These are phyloP conservation scores for Eudyptes chrysolophus DNA, from an alignment of 2,113 vertebrate species.

Conservation along the genomic window DNA sequence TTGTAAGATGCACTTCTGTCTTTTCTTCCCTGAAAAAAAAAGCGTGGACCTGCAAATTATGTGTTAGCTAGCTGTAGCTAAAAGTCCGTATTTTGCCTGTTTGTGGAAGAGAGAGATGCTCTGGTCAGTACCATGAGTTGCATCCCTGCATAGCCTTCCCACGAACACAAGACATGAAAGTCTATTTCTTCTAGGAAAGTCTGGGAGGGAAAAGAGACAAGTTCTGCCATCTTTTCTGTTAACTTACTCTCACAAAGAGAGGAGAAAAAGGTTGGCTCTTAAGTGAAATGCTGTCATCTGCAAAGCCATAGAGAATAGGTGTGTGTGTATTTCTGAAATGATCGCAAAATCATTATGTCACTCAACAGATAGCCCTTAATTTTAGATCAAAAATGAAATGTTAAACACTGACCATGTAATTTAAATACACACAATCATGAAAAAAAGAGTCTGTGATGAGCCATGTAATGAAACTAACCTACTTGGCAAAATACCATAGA, in stretches of 20 bases:
- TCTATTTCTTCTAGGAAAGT: not conserved
- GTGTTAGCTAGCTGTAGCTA: not conserved
- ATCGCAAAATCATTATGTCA: not conserved
- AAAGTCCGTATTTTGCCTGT: not conserved
- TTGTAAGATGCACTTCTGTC: not conserved
- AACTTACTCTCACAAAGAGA: not conserved
- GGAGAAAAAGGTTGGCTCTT: not conserved
- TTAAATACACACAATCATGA: not conserved
- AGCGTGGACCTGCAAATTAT: not conserved
- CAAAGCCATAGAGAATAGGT: not conserved
- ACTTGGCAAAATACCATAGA: not conserved
- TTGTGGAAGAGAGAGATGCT: not conserved
- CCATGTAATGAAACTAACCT: not conserved
- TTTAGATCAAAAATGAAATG: not conserved
- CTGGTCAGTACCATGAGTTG: not conserved
- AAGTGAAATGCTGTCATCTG: not conserved
- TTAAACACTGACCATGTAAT: not conserved
- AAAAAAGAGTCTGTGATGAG: not conserved
- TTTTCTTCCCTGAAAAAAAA: accelerated
- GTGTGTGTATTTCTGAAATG: not conserved
- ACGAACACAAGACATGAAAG: not conserved
- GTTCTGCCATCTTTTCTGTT: not conserved
- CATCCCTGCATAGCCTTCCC: not conserved
- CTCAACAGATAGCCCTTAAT: not conserved
- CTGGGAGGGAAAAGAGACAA: not conserved